Base-by-base conservation (phyloP, 2,888 invertebrate species). In the Cheilosia soror region DNA sequence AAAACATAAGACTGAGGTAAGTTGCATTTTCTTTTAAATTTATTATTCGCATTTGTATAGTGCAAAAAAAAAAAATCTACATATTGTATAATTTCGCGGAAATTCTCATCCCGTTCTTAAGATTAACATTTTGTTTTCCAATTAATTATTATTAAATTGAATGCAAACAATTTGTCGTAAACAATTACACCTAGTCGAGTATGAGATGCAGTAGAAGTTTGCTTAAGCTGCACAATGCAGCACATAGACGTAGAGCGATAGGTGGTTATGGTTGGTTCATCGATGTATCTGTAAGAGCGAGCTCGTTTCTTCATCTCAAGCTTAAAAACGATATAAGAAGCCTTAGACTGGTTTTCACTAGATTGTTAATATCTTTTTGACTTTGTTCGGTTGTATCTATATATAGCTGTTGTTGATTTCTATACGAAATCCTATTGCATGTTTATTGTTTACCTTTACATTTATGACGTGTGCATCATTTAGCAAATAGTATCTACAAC, bases 1-100 rank as follows among this genome's bases (percentile, higher is more conserved):
- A 90, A 90, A 90, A 89, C 89, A 90, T 89, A 91, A 91, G 91
- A 91, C 91, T 91, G 91, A 91, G 91, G 91, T 91, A 89, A 91
- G 90, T 91, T 88, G 9, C 37, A 31, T 33, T 31, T 57, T 44
- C 5, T 5, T n/a, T 15, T 20, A 15, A 5, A 47, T 47, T 15
- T 6, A 7, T 6, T 20, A 47, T 47, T 15, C 47, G 20, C 20
- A 47, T 15, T 47, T 44, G 13, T 44, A 44, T n/a, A 4, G 7
- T 7, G 15, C 6, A 7, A 20, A n/a, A 15, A n/a, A 47, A 20
- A 2, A 9, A 47, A 44, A 47, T 27, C 25, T 13, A 42, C 25
- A 40, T 25, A 40, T 29, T 62, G 47, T 31, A 44, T 44, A 31
- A 47, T 47, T 47, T 29, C 53, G 55, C 55, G 29, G 55, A 29